phyloP scores from a whole-genome alignment of 2,888 invertebrate genomes.

The Coremacera marginata region DNA sequence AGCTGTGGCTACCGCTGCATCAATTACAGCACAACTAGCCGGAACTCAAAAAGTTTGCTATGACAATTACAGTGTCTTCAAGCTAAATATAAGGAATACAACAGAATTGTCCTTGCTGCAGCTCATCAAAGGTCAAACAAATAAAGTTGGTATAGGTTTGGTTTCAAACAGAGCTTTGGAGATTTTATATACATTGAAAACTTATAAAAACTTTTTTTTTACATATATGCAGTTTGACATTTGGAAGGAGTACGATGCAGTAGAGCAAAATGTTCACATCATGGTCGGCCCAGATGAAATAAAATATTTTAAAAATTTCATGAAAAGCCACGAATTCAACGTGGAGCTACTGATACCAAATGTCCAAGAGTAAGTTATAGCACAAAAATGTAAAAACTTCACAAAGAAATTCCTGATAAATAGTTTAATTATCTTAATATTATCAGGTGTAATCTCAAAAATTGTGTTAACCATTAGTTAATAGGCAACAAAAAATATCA shows the following conservation, averaged over 20 bases:
- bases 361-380: conserved; percentile 73
- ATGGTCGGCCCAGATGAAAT: conserved; percentile 74
- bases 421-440: too few species aligned
- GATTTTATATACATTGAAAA: too few species aligned
- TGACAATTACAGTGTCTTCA: conserved; percentile 63
- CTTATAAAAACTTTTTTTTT: neutral
- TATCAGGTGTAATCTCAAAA: neutral
- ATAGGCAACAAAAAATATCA: too few species aligned
- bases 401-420: too few species aligned
- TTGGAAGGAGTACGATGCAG: conserved; percentile 64
- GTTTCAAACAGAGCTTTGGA: neutral
- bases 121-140: conserved; percentile 53
- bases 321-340: conserved; percentile 66
- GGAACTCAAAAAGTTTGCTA: conserved; percentile 57
- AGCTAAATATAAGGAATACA: conserved; percentile 68
- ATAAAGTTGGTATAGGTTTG: conserved; percentile 47
- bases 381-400: too few species aligned
- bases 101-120: conserved; percentile 70
- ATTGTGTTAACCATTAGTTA: too few species aligned
- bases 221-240: conserved; percentile 54
- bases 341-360: conserved; percentile 71
- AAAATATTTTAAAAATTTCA: conserved; percentile 68
- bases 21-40: conserved; percentile 20
- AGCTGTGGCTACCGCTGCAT: conserved; percentile 48
- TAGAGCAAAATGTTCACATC: conserved; percentile 69